Base-by-base conservation (phyloP, 2,113 vertebrate genomes). In the Crocuta crocuta region DNA sequence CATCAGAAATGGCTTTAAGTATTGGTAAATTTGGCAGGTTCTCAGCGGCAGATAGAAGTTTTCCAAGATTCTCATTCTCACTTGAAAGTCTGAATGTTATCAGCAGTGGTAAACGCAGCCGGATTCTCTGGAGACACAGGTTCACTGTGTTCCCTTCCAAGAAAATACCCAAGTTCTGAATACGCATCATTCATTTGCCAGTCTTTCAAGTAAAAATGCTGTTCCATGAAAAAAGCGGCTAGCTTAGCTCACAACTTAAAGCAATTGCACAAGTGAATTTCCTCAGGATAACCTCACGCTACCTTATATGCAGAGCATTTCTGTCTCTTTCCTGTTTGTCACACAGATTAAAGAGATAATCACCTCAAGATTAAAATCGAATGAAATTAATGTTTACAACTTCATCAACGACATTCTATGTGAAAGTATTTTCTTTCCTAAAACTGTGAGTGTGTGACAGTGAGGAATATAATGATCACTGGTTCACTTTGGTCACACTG, bases 1-100 rank as follows among this genome's bases (percentile, higher is more conserved):
- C 5, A n/a, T 90, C 50, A 63, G 63, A 63, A 89, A 70, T 76
- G 1, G 45, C 85, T 93, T 61, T 19, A 88, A 50, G 35, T 90
- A 26, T 43, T 70, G 19, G 33, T 50, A 39, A 82, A 48, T 11
- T 33, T 33, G 24, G 21, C 48, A 93, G 2, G n/a, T 45, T 84
- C 33, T 68, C 12, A 50, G 91, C 70, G 31, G 5, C 58, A 76
- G n/a, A 55, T 65, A 45, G 2, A 31, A 26, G 35, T 78, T 93
- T 93, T 93, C 71, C 24, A 33, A 24, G 78, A 85, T 28, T 89
- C 33, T 89, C 61, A 53, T 85, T 94, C 50, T 84, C 21, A n/a
- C 63, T 63, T 63, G 80, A 43, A 92, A 70, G 71, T 71, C 63
- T 85, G 23, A 71, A 79, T 85, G 94, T 70, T 94, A n/a, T 70